phyloP scores from a whole-genome alignment of 2,113 vertebrate species.

The Pseudolaguvia tuberculata region DNA sequence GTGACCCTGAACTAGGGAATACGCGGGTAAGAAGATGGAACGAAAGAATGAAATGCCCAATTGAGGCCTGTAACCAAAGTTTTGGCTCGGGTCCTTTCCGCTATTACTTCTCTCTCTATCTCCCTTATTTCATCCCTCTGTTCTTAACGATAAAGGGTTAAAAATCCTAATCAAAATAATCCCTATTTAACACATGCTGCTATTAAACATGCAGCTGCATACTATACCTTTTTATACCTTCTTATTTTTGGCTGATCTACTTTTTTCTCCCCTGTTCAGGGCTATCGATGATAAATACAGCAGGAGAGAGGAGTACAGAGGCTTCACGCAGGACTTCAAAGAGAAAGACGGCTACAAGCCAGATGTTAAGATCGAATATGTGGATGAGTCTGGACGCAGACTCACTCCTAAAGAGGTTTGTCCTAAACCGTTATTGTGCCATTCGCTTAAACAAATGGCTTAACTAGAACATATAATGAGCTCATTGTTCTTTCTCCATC shows the following conservation, averaged over 20 bases:
- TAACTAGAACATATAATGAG: neutral
- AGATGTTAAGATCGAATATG: slow-evolving; percentile 88
- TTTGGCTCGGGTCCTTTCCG: too few relatives aligned
- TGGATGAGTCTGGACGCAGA: slow-evolving; percentile 85
- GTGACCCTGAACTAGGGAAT: too few relatives aligned
- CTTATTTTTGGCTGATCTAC: neutral
- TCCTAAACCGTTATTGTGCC: neutral
- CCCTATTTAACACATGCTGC: too few relatives aligned
- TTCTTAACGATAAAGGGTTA: too few relatives aligned
- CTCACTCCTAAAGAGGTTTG: slow-evolving; percentile 82
- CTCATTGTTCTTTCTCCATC: slow-evolving; percentile 6
- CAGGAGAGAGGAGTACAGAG: slow-evolving; percentile 83
- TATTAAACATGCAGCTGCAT: neutral
- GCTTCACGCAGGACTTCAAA: slow-evolving; percentile 91
- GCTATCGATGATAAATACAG: slow-evolving; percentile 90
- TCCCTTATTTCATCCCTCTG: too few relatives aligned
- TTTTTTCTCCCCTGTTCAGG: slow-evolving; percentile 54
- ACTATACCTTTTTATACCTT: too few relatives aligned
- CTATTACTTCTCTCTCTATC: too few relatives aligned
- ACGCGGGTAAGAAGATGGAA: too few relatives aligned
- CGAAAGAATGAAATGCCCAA: too few relatives aligned
- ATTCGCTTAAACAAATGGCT: neutral
- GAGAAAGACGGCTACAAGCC: slow-evolving; percentile 83
- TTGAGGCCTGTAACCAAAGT: too few relatives aligned
- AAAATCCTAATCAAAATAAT: too few relatives aligned